Evolutionary conservation across 92 coral and sea anemone genomes (phyloP).

Genomic region (Desmophyllum pertusum): DNA sequence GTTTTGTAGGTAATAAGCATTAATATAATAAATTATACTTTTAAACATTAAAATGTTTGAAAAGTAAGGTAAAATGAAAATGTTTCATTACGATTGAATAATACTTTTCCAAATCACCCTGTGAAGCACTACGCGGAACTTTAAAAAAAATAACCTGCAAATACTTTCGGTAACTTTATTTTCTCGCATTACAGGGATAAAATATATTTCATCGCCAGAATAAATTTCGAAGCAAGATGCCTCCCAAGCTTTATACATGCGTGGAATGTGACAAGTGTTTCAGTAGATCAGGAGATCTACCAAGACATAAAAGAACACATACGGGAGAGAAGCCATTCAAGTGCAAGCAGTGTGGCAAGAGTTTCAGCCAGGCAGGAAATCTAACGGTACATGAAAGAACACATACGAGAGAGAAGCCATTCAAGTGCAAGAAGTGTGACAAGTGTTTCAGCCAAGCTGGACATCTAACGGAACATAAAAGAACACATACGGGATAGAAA

Average conservation of each 20-base stretch:
- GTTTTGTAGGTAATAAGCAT: too few relatives aligned
- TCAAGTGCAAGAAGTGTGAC: not conserved
- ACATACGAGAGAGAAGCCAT: not conserved
- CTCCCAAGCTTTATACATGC: not conserved
- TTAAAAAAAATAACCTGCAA: too few relatives aligned
- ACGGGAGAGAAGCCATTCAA: constrained; percentile 2
- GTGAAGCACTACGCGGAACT: too few relatives aligned
- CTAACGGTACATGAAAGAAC: not conserved
- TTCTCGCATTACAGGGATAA: too few relatives aligned
- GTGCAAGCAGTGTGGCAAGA: not conserved
- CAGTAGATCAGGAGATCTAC: not conserved
- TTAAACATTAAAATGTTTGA: too few relatives aligned
- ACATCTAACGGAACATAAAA: not conserved
- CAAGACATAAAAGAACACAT: not conserved
- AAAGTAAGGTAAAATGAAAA: too few relatives aligned
- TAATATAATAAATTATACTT: too few relatives aligned
- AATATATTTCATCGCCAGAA: too few relatives aligned
- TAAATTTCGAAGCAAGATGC: not conserved
- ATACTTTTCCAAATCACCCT: too few relatives aligned
- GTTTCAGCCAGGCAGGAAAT: not conserved
- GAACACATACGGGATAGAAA: not conserved
- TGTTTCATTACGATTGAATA: too few relatives aligned
- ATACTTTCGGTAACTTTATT: too few relatives aligned
- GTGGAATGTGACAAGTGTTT: not conserved
- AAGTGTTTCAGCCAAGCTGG: not conserved